Conservation (phyloP, 30 jellyfish, hydroid and myxozoan genomes). For the Sanderia malayensis region DNA sequence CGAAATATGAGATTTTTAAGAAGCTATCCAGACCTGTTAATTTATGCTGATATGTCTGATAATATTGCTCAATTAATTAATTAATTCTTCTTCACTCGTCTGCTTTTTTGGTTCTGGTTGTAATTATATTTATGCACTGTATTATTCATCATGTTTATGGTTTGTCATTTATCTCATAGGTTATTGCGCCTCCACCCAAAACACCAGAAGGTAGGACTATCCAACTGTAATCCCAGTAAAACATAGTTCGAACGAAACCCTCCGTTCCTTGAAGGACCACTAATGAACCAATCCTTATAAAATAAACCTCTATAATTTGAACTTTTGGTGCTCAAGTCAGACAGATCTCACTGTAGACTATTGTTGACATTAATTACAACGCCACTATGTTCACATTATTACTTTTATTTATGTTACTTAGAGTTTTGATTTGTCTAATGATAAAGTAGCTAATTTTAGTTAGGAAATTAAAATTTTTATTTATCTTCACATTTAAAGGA, state of each 20-base stretch:
- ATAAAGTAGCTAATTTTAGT: neutral
- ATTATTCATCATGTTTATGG: too few relatives aligned
- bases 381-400: neutral
- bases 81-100: too few relatives aligned
- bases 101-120: neutral
- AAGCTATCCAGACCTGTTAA: neutral
- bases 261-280: too few relatives aligned
- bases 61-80: neutral
- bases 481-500: too few relatives aligned
- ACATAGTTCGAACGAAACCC: too few relatives aligned
- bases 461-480: neutral
- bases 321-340: neutral
- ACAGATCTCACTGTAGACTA: neutral
- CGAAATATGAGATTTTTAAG: too few relatives aligned
- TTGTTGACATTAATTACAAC: neutral
- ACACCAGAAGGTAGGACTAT: slow-evolving; percentile 48
- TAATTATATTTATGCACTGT: too few relatives aligned
- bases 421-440: neutral
- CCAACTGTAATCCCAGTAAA: neutral
- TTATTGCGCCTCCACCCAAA: slow-evolving; percentile 70
- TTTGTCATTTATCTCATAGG: too few relatives aligned
- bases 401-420: too few relatives aligned
- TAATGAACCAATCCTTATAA: too few relatives aligned
- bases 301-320: too few relatives aligned
- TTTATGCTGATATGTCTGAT: neutral